Conservation (phyloP, 2,113 vertebrate genomes). For the Brachionichthys hirsutus region DNA sequence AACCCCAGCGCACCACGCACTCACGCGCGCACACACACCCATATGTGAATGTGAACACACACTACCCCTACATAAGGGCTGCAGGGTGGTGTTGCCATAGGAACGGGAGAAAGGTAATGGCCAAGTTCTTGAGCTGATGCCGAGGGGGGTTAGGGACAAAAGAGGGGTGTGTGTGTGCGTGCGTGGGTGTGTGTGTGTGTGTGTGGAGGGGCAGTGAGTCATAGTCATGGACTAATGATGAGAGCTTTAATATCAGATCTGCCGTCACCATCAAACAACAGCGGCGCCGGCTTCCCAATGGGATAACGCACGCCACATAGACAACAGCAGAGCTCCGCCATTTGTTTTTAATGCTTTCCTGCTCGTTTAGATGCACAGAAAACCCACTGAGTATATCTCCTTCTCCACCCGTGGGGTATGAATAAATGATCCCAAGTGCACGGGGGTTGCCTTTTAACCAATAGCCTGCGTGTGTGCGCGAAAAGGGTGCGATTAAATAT, state of each 20-base stretch:
- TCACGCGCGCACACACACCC: neutral
- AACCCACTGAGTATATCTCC: conserved; percentile 18
- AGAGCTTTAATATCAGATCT: conserved; percentile 41
- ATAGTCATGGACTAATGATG: conserved; percentile 53
- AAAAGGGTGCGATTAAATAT: conserved; percentile 53
- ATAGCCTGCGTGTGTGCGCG: neutral
- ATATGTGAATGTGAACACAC: conserved; percentile 1
- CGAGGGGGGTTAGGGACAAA: conserved; percentile 61
- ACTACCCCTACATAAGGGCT: conserved; percentile 49
- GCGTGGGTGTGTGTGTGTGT: conserved; percentile 12
- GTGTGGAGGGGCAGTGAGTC: conserved; percentile 39
- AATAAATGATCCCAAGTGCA: conserved; percentile 64
- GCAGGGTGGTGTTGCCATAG: conserved; percentile 78
- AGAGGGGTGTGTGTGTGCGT: conserved; percentile 15
- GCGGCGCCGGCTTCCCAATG: neutral
- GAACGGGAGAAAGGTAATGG: conserved; percentile 76
- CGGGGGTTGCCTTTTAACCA: conserved; percentile 31
- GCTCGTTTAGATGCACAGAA: conserved; percentile 29
- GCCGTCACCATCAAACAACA: conserved; percentile 8
- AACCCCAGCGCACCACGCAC: neutral
- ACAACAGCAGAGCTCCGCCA: neutral
- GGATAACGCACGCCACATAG: conserved; percentile 3
- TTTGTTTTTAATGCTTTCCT: conserved; percentile 17
- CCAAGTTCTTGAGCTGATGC: conserved; percentile 73
- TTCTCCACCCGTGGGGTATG: conserved; percentile 24